A percentile compares a stretch with the other conserved stretches of the same genome.
phyloP scores from a whole-genome alignment of 2,113 vertebrate genomes.

The Malurus melanocephalus region DNA sequence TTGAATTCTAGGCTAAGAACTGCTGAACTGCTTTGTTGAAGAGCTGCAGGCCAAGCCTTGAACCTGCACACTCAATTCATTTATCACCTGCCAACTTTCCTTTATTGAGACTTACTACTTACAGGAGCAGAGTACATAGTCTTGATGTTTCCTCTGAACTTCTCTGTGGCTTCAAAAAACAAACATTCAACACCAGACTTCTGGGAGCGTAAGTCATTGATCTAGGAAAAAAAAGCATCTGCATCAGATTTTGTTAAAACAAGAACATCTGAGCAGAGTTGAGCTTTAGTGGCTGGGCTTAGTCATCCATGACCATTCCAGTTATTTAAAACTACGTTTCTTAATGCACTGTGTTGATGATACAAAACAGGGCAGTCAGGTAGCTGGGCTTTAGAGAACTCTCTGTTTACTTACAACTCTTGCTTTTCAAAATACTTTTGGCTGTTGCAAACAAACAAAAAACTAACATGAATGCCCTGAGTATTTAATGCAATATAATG shows the following conservation, averaged over 20 bases:
- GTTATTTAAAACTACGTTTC: neutral
- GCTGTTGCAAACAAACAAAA: neutral
- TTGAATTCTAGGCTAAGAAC: neutral
- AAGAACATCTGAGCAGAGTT: neutral
- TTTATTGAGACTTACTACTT: slow-evolving; percentile 61
- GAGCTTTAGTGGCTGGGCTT: neutral
- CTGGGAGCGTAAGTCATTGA: slow-evolving; percentile 90
- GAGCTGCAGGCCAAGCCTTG: neutral
- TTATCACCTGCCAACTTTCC: neutral
- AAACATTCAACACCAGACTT: slow-evolving; percentile 87
- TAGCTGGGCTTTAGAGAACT: neutral
- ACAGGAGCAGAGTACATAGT: slow-evolving; percentile 93
- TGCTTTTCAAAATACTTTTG: neutral
- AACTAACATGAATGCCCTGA: neutral
- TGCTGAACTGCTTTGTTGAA: neutral
- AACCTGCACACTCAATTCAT: neutral
- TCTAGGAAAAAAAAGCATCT: slow-evolving; percentile 64
- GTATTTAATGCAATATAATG: neutral
- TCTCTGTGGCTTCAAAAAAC: slow-evolving; percentile 90
- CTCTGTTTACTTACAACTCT: neutral
- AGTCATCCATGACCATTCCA: neutral
- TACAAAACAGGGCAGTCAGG: neutral
- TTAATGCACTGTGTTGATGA: neutral
- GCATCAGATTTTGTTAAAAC: neutral
- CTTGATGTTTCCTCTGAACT: slow-evolving; percentile 91